Conservation (phyloP, 2,113 vertebrate genomes). For the Paracanthobrama guichenoti region DNA sequence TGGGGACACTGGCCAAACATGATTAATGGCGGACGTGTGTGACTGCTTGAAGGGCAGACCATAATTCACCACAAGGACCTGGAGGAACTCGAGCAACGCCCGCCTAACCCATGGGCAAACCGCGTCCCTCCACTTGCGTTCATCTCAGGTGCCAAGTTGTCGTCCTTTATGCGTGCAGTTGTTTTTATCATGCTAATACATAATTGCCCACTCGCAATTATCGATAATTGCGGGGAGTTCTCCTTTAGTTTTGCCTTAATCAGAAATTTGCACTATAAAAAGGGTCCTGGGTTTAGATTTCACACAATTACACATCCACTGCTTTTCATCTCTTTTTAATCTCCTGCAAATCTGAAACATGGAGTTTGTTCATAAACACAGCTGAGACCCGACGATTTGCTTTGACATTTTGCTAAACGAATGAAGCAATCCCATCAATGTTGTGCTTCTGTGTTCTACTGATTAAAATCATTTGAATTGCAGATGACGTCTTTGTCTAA, state of each 20-base stretch:
- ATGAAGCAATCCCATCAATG: constrained; percentile 53
- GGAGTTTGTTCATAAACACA: constrained; percentile 55
- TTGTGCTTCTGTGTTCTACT: constrained; percentile 54
- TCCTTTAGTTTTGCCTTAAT: constrained; percentile 49
- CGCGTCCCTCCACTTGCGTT: neutral
- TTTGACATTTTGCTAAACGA: constrained; percentile 59
- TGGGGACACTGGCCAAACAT: constrained; percentile 47
- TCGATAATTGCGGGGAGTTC: constrained; percentile 54
- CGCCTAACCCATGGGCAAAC: neutral
- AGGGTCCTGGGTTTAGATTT: constrained; percentile 45
- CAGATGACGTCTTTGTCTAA: constrained; percentile 54
- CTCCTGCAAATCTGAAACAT: constrained; percentile 48
- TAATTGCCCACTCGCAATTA: constrained; percentile 55
- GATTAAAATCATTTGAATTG: constrained; percentile 61
- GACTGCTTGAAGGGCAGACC: constrained; percentile 58
- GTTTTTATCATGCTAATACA: constrained; percentile 59
- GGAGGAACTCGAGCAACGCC: neutral
- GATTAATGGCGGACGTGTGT: constrained; percentile 56
- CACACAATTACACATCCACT: constrained; percentile 49
- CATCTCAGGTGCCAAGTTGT: constrained; percentile 49
- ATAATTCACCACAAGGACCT: constrained; percentile 43
- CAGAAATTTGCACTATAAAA: constrained; percentile 60
- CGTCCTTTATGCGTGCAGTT: constrained; percentile 41
- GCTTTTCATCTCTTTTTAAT: constrained; percentile 46
- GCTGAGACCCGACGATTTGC: constrained; percentile 56